Percentiles rank a stretch among this genome's conserved stretches.
These are phyloP conservation scores for Gryllus longicercus DNA, from an alignment of 2,888 invertebrate species.

Conservation along the genomic window DNA sequence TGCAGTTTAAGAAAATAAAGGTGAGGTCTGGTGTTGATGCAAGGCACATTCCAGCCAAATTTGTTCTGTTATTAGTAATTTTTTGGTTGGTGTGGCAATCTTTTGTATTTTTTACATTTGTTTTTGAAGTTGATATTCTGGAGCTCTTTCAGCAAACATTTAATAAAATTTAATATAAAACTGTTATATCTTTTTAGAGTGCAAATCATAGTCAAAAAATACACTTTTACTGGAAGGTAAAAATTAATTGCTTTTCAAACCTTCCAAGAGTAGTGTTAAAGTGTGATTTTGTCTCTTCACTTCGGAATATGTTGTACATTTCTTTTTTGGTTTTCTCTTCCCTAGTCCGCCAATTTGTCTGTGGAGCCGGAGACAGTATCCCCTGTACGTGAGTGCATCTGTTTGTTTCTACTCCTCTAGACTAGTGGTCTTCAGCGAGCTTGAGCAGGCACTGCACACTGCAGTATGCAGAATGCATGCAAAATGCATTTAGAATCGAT, in stretches of 20 bases:
- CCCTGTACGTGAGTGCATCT: slow-evolving; percentile 44
- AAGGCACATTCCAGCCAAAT: not conserved
- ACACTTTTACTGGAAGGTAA: not conserved
- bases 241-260: not conserved
- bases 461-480: slow-evolving; percentile 11
- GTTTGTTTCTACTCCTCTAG: slow-evolving; percentile 39
- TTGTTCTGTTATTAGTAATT: not conserved
- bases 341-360: slow-evolving; percentile 45
- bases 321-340: slow-evolving; percentile 39
- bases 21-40: not conserved
- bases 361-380: slow-evolving; percentile 44
- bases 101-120: not conserved
- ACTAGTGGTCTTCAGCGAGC: slow-evolving; percentile 38
- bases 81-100: slow-evolving; percentile 2
- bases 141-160: not conserved
- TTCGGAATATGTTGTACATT: slow-evolving; percentile 37
- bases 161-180: not conserved
- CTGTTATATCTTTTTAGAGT: not conserved
- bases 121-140: not conserved
- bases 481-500: not conserved
- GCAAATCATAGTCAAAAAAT: not conserved
- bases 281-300: slow-evolving; percentile 17
- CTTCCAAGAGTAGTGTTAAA: slow-evolving; percentile 17
- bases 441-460: slow-evolving; percentile 7
- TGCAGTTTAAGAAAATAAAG: not conserved